Conservation (phyloP, 1,140 invertebrate species). For the Ptiloglossa arizonensis region DNA sequence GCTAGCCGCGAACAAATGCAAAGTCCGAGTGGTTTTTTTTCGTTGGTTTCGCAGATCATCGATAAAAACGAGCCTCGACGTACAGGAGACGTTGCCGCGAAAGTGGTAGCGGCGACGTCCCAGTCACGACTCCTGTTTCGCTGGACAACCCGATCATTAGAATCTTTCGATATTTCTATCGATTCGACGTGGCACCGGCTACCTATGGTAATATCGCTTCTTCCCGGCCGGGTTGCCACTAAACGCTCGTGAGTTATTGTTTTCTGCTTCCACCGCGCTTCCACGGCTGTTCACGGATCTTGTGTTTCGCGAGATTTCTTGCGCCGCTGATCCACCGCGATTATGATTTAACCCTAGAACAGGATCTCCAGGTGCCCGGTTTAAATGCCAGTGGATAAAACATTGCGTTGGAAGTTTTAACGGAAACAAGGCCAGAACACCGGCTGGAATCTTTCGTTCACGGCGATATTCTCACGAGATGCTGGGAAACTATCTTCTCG, state of each 20-base stretch:
- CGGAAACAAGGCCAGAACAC: too few relatives aligned
- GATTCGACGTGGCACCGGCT: slow-evolving; percentile 19
- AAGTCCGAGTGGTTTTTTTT: slow-evolving; percentile 35
- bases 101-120: slow-evolving; percentile 46
- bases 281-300: neutral
- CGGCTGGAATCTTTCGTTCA: too few relatives aligned
- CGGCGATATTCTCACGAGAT: too few relatives aligned
- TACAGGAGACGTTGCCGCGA: slow-evolving; percentile 26
- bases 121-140: slow-evolving; percentile 68
- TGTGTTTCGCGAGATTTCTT: slow-evolving; percentile 7
- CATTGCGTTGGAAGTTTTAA: neutral
- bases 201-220: slow-evolving; percentile 11
- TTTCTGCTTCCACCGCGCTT: neutral
- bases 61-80: slow-evolving; percentile 33
- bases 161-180: slow-evolving; percentile 58
- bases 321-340: slow-evolving; percentile 1
- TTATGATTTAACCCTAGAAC: slow-evolving; percentile 30
- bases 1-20: slow-evolving; percentile 43
- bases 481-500: too few relatives aligned
- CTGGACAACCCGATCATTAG: slow-evolving; percentile 50
- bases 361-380: neutral
- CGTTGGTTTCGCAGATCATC: slow-evolving; percentile 38
- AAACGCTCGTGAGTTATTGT: slow-evolving; percentile 15
- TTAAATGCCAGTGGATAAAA: neutral
- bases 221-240: neutral